Conservation (phyloP, 2,113 vertebrate species). For the Sturnus vulgaris region DNA sequence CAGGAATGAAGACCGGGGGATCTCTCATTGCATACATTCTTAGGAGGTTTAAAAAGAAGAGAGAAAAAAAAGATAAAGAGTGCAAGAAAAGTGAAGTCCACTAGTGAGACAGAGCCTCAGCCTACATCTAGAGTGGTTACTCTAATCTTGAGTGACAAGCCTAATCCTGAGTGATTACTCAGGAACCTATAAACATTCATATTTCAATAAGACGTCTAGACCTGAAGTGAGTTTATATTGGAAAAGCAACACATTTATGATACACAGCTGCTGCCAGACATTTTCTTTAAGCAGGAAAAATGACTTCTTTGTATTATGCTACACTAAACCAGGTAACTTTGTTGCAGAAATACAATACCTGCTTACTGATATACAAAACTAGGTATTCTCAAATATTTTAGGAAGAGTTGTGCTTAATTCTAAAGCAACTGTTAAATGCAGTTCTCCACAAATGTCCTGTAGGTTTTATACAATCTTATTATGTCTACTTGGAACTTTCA, state of each 20-base stretch:
- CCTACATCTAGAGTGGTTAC: background rate
- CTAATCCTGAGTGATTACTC: background rate
- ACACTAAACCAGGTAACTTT: background rate
- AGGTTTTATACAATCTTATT: background rate
- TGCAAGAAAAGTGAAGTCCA: background rate
- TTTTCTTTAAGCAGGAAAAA: background rate
- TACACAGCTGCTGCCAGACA: background rate
- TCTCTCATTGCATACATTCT: constrained; percentile 85
- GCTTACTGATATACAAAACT: background rate
- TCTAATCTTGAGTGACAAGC: too few species aligned
- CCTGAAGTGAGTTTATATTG: background rate
- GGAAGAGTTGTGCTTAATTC: background rate
- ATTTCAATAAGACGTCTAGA: background rate
- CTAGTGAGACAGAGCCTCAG: background rate
- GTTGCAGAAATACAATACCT: background rate
- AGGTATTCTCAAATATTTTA: background rate
- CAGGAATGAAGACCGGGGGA: constrained; percentile 88
- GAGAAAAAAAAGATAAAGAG: background rate
- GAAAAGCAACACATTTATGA: background rate
- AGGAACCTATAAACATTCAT: background rate
- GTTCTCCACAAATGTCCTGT: background rate
- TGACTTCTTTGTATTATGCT: background rate
- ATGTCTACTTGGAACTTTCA: background rate
- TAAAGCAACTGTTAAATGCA: background rate
- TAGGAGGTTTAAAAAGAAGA: background rate